phyloP scores from a whole-genome alignment of 2,888 invertebrate genomes.

The Sabellastarte sp. region DNA sequence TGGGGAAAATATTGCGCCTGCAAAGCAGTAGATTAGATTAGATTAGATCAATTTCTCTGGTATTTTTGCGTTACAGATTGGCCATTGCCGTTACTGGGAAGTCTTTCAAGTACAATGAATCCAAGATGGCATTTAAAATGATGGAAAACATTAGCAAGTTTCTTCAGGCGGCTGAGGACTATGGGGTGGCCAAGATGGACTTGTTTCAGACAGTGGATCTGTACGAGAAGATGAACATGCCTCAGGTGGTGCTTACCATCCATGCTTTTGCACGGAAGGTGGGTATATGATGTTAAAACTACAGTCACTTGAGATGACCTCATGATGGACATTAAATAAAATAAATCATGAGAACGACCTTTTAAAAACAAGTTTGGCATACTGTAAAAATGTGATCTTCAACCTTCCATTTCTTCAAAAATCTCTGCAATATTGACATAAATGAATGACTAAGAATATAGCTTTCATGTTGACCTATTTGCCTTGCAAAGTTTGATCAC shows the following conservation, averaged over 20 bases:
- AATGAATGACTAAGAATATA: too few relatives aligned
- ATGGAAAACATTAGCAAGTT: slow-evolving; percentile 96
- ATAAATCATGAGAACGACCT: too few relatives aligned
- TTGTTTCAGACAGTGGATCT: slow-evolving; percentile 99
- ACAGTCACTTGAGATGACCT: not conserved
- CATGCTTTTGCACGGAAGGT: slow-evolving; percentile 90
- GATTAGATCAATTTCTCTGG: too few relatives aligned
- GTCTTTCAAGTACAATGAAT: slow-evolving; percentile 94
- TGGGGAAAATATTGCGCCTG: too few relatives aligned
- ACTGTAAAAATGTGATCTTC: too few relatives aligned
- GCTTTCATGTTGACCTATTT: too few relatives aligned
- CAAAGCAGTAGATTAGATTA: too few relatives aligned
- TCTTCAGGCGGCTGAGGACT: slow-evolving; percentile 82
- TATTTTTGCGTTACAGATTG: slow-evolving; percentile 61
- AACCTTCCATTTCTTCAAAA: too few relatives aligned
- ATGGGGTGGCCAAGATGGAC: slow-evolving; percentile 94
- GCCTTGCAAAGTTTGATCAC: too few relatives aligned
- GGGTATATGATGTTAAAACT: too few relatives aligned
- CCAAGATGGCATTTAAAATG: slow-evolving; percentile 74
- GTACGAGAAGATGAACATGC: slow-evolving; percentile 92
- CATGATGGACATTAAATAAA: not conserved
- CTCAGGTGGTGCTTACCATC: slow-evolving; percentile 92
- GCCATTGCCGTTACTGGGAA: slow-evolving; percentile 89
- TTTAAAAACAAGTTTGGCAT: too few relatives aligned
- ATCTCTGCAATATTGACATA: too few relatives aligned